Conservation (phyloP, 2,797 vertebrate genomes). For the Crax fasciolata region DNA sequence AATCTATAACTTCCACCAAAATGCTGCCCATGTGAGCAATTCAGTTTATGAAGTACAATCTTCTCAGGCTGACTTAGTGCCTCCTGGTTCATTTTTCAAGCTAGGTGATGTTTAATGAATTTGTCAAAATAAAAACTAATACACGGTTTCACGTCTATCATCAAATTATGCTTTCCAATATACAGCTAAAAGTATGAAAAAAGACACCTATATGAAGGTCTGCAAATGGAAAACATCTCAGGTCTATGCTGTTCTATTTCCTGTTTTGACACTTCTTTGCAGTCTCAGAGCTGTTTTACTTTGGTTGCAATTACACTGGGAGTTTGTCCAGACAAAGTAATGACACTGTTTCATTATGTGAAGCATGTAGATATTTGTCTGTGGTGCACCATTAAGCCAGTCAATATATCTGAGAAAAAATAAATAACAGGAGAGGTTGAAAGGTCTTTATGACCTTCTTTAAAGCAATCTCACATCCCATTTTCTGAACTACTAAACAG, state of each 20-base stretch:
- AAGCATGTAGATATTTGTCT: conserved; percentile 77
- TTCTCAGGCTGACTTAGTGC: conserved; percentile 87
- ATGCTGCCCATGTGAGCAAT: conserved; percentile 94
- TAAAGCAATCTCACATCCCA: conserved; percentile 74
- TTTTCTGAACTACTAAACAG: conserved; percentile 73
- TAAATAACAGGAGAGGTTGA: conserved; percentile 47
- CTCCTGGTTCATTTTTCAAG: conserved; percentile 92
- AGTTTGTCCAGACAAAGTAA: conserved; percentile 74
- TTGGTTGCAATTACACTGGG: conserved; percentile 74
- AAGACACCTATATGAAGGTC: conserved; percentile 73
- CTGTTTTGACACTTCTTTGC: conserved; percentile 67
- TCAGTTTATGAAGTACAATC: conserved; percentile 96
- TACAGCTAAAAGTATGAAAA: conserved; percentile 78
- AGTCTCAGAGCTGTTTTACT: conserved; percentile 58
- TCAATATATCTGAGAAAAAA: conserved; percentile 55
- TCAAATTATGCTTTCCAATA: conserved; percentile 86
- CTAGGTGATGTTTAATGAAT: conserved; percentile 92
- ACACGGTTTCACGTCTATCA: conserved; percentile 89
- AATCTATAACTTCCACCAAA: conserved; percentile 96
- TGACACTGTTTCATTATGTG: conserved; percentile 76
- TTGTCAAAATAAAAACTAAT: conserved; percentile 93
- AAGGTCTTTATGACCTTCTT: conserved; percentile 77
- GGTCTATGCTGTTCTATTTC: conserved; percentile 60
- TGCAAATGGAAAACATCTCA: conserved; percentile 76
- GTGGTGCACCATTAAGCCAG: conserved; percentile 37